Conservation (phyloP, 2,888 invertebrate species). For the Plusia festucae region DNA sequence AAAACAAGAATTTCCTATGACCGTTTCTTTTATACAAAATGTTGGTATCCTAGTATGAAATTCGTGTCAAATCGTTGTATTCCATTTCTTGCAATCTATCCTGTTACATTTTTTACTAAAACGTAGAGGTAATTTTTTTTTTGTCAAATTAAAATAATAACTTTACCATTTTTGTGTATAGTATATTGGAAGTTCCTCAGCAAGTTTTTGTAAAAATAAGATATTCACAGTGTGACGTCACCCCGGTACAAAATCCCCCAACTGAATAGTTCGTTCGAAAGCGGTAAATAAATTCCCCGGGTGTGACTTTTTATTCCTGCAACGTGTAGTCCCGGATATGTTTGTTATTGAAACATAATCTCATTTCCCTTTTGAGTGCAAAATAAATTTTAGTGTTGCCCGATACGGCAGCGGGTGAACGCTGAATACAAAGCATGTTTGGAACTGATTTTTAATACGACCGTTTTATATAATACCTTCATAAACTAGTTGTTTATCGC, state of each 20-base stretch:
- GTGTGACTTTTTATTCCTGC: constrained; percentile 71
- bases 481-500: constrained; percentile 55
- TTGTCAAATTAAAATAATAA: constrained; percentile 36
- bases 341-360: constrained; percentile 82
- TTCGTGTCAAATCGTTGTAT: too few relatives aligned
- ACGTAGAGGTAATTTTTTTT: too few relatives aligned
- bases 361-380: constrained; percentile 75
- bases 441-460: constrained; percentile 62
- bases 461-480: constrained; percentile 52
- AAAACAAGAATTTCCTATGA: too few relatives aligned
- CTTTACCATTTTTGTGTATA: constrained; percentile 33
- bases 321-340: constrained; percentile 69
- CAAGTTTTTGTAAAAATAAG: constrained; percentile 47
- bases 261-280: constrained; percentile 58
- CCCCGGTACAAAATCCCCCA: constrained; percentile 38
- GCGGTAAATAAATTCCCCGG: constrained; percentile 62
- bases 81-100: too few relatives aligned
- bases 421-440: constrained; percentile 60
- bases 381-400: constrained; percentile 75
- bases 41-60: neutral
- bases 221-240: constrained; percentile 41
- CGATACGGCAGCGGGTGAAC: constrained; percentile 60
- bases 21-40: neutral
- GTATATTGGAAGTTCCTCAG: constrained; percentile 42
- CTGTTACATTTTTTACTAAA: too few relatives aligned